Conservation (phyloP, 2,797 vertebrate species). For the Notoglanidium macrostoma region DNA sequence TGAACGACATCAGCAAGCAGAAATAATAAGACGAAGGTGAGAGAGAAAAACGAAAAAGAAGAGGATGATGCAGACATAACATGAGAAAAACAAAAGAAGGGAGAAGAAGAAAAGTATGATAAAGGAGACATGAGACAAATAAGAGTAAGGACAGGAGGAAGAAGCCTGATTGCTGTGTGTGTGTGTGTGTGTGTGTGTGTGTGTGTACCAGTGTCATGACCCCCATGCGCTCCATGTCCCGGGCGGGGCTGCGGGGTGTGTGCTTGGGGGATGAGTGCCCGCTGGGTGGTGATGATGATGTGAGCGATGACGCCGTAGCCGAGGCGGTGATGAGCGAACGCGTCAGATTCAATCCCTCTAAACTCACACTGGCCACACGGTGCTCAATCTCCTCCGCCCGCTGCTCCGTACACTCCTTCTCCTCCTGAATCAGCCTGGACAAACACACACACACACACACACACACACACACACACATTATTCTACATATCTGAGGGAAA, state of each 20-base stretch:
- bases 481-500: background rate
- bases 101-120: background rate
- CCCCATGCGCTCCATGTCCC: constrained; percentile 98
- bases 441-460: constrained; percentile 13
- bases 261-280: constrained; percentile 97
- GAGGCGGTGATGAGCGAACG: constrained; percentile 95
- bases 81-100: background rate
- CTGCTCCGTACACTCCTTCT: constrained; percentile 97
- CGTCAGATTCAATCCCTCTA: constrained; percentile 95
- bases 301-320: constrained; percentile 92
- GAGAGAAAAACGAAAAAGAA: background rate
- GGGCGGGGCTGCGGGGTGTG: constrained; percentile 90
- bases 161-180: background rate
- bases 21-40: background rate
- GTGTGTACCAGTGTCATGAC: constrained; percentile 92
- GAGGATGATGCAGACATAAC: background rate
- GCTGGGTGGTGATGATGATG: constrained; percentile 95
- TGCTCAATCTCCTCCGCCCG: constrained; percentile 98
- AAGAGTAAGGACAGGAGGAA: background rate
- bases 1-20: background rate
- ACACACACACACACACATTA: background rate
- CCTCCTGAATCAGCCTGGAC: constrained; percentile 95
- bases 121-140: background rate
- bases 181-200: background rate
- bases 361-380: constrained; percentile 93